Evolutionary conservation across 2,888 invertebrate species (phyloP).

Genomic region (Agriopis marginaria): DNA sequence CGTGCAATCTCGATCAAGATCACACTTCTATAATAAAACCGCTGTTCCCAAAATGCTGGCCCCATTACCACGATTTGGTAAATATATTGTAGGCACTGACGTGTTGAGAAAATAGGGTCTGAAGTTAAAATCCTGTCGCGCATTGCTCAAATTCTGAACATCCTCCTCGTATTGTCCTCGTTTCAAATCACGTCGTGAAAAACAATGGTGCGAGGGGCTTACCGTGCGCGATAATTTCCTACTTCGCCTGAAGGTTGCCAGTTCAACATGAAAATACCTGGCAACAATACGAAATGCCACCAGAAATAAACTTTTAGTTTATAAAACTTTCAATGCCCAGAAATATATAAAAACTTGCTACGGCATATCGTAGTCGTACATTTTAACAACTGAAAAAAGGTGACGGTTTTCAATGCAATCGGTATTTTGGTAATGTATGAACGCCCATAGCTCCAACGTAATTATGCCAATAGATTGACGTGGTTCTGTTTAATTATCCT

Average conservation of each 20-base stretch:
- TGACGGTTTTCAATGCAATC: too few relatives aligned
- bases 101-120: neutral
- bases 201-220: conserved; percentile 43
- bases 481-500: too few relatives aligned
- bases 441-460: too few relatives aligned
- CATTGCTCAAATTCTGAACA: conserved; percentile 26
- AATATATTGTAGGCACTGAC: neutral
- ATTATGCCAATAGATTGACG: too few relatives aligned
- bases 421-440: too few relatives aligned
- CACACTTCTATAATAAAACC: too few relatives aligned
- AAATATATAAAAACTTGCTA: too few relatives aligned
- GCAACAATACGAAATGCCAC: neutral
- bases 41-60: too few relatives aligned
- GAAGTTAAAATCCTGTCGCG: conserved; percentile 17
- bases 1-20: too few relatives aligned
- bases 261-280: conserved; percentile 5
- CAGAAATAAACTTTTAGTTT: neutral
- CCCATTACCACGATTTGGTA: too few relatives aligned
- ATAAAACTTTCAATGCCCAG: neutral
- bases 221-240: conserved; percentile 42
- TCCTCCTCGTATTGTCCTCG: conserved; percentile 40
- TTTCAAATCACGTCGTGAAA: conserved; percentile 42
- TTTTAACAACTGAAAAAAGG: too few relatives aligned
- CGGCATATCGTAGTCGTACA: too few relatives aligned
- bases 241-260: conserved; percentile 38